phyloP scores from a whole-genome alignment of 2,113 vertebrate genomes.

The Phyllostomus discolor region DNA sequence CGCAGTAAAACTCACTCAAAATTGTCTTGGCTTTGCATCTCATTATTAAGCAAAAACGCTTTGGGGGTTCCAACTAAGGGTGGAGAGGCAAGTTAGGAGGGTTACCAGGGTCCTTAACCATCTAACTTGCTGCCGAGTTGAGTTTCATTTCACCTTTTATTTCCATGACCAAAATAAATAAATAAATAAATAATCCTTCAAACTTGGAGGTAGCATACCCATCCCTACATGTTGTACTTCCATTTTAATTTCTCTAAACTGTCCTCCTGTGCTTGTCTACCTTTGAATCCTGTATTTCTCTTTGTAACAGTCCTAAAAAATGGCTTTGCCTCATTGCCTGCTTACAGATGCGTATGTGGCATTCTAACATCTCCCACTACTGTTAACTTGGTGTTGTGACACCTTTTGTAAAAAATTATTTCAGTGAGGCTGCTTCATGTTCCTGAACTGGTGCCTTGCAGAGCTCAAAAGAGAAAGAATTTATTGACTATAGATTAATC shows the following conservation, averaged over 20 bases:
- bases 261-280: conserved; percentile 57
- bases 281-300: conserved; percentile 27
- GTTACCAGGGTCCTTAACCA: conserved; percentile 72
- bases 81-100: conserved; percentile 55
- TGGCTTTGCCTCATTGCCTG: conserved; percentile 15
- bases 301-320: conserved; percentile 24
- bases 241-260: conserved; percentile 64
- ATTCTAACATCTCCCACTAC: background rate
- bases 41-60: conserved; percentile 74
- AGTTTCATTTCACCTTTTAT: conserved; percentile 68
- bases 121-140: conserved; percentile 74
- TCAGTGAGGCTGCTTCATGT: background rate
- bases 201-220: conserved; percentile 60
- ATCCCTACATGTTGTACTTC: conserved; percentile 65
- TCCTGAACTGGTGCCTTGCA: background rate
- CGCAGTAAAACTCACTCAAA: conserved; percentile 68
- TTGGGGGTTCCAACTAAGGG: conserved; percentile 62
- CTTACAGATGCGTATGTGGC: background rate
- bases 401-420: background rate
- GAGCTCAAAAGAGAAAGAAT: background rate
- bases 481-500: background rate
- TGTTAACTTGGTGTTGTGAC: background rate
- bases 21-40: conserved; percentile 76
- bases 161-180: conserved; percentile 61
- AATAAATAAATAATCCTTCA: background rate